Evolutionary conservation across 2,113 vertebrate genomes (phyloP).

Genomic region (Pholis gunnellus): DNA sequence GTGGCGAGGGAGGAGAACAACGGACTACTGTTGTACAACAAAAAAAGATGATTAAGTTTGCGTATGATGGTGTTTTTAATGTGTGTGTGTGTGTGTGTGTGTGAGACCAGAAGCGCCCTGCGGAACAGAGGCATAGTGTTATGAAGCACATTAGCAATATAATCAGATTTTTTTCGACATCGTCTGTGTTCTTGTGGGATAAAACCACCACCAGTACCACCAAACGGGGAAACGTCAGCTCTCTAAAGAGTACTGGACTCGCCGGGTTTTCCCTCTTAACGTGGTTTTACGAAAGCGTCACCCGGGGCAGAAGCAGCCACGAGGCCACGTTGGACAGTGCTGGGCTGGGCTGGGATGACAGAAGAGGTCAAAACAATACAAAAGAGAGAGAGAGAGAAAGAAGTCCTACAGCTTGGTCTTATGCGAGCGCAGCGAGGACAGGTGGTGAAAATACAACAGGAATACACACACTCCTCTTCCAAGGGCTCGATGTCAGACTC

Average conservation of each 20-base stretch:
- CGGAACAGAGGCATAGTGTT: conserved; percentile 66
- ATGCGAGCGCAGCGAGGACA: conserved; percentile 58
- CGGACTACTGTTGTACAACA: conserved; percentile 26
- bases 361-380: conserved; percentile 50
- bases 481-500: conserved; percentile 47
- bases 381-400: conserved; percentile 47
- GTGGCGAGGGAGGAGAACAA: conserved; percentile 6
- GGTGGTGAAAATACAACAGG: conserved; percentile 56
- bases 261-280: conserved; percentile 23
- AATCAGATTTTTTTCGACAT: conserved; percentile 54
- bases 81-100: conserved; percentile 26
- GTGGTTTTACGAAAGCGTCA: conserved; percentile 35
- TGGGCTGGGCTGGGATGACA: conserved; percentile 35
- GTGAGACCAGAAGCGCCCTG: conserved; percentile 34
- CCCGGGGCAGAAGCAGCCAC: conserved; percentile 41
- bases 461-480: conserved; percentile 52
- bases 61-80: conserved; percentile 33
- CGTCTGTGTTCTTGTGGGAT: conserved; percentile 48
- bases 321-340: conserved; percentile 59
- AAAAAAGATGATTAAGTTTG: conserved; percentile 13
- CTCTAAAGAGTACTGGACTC: conserved; percentile 13
- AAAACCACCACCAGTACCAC: conserved; percentile 38
- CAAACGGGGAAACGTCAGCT: conserved; percentile 47
- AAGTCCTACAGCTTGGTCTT: conserved; percentile 58
- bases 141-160: conserved; percentile 58